Conservation (phyloP, 2,888 invertebrate species). For the Mythimna impura region DNA sequence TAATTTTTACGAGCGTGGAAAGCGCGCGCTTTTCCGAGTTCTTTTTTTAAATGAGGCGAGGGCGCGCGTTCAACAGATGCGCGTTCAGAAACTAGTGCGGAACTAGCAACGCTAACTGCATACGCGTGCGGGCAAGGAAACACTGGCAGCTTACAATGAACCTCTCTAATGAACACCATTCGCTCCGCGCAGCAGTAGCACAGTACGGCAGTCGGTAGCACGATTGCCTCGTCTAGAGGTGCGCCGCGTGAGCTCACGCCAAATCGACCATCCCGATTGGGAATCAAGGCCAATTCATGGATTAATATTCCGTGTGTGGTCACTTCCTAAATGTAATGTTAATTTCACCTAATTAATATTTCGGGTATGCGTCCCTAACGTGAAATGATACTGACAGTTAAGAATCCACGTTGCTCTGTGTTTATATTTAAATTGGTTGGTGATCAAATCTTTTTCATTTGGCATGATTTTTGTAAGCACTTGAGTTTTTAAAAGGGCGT, state of each 20-base stretch:
- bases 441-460: constrained; percentile 29
- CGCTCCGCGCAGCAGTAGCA: constrained; percentile 71
- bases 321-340: constrained; percentile 84
- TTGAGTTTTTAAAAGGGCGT: constrained; percentile 48
- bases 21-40: constrained; percentile 68
- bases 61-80: constrained; percentile 82
- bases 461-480: constrained; percentile 27
- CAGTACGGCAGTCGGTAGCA: constrained; percentile 67
- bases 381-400: constrained; percentile 72
- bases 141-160: constrained; percentile 80
- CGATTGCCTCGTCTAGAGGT: constrained; percentile 71
- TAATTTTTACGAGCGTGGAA: constrained; percentile 68
- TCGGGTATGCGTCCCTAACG: constrained; percentile 70
- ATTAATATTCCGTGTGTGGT: constrained; percentile 84
- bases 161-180: constrained; percentile 74
- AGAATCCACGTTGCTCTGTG: constrained; percentile 15
- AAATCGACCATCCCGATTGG: constrained; percentile 85
- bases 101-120: constrained; percentile 89
- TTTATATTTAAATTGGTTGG: constrained; percentile 25
- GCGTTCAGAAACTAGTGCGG: constrained; percentile 88
- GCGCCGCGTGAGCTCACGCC: constrained; percentile 85
- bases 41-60: constrained; percentile 70
- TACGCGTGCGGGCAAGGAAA: constrained; percentile 83
- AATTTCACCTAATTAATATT: constrained; percentile 85
- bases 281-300: constrained; percentile 87